Evolutionary conservation across 2,113 vertebrate genomes (phyloP).

Genomic region (Delphinapterus leucas): DNA sequence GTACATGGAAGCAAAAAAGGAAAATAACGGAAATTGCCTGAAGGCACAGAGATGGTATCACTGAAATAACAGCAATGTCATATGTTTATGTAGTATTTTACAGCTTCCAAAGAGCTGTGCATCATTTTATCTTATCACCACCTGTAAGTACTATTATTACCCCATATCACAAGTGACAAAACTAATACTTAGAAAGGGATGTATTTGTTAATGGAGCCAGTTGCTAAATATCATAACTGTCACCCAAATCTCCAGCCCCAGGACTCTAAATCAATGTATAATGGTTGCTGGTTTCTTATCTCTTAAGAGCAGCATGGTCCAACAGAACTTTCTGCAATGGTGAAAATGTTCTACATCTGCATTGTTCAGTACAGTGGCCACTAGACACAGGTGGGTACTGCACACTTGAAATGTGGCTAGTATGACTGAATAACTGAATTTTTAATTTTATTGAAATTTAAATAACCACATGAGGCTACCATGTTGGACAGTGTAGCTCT

Average conservation of each 20-base stretch:
- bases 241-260: background rate
- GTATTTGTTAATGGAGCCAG: background rate
- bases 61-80: background rate
- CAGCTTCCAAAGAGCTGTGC: background rate
- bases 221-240: background rate
- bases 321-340: background rate
- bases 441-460: background rate
- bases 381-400: background rate
- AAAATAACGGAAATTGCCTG: slow-evolving; percentile 48
- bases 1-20: background rate
- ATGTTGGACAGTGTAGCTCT: background rate
- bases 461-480: background rate
- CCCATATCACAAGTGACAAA: background rate
- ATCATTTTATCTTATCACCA: slow-evolving; percentile 1
- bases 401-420: background rate
- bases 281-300: background rate
- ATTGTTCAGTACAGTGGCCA: background rate
- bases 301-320: background rate
- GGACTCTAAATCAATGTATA: background rate
- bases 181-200: background rate
- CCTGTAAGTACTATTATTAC: background rate
- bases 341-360: background rate
- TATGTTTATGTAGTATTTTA: background rate
- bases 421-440: background rate
- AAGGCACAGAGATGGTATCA: background rate